Conservation (phyloP, 2,797 vertebrate species). For the Buceros bicornis region DNA sequence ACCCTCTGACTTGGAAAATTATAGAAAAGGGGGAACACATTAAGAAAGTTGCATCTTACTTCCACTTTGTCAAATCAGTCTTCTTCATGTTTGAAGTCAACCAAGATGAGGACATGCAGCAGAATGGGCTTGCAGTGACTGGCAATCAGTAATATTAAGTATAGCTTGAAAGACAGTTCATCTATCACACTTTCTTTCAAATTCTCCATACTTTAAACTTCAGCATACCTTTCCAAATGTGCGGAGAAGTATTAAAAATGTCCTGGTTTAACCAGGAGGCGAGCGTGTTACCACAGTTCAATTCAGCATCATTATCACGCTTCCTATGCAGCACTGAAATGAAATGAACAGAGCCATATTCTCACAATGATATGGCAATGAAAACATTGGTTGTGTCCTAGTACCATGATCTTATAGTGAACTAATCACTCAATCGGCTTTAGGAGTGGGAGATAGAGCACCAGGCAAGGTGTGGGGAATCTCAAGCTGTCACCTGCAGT, state of each 20-base stretch:
- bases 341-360: neutral
- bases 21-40: neutral
- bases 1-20: neutral
- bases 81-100: neutral
- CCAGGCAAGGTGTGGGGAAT: neutral
- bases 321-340: neutral
- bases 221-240: neutral
- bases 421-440: neutral
- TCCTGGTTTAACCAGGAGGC: neutral
- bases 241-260: neutral
- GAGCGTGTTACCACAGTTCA: neutral
- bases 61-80: neutral
- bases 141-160: neutral
- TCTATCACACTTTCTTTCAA: neutral
- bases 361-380: fast-evolving
- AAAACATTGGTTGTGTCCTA: neutral
- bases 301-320: neutral
- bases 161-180: neutral
- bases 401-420: neutral
- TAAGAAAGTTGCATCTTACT: neutral
- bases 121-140: neutral
- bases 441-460: neutral
- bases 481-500: neutral
- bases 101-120: neutral
- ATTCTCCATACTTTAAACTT: neutral